Conservation (phyloP, 2,888 invertebrate genomes). For the Nomada goodeniana region DNA sequence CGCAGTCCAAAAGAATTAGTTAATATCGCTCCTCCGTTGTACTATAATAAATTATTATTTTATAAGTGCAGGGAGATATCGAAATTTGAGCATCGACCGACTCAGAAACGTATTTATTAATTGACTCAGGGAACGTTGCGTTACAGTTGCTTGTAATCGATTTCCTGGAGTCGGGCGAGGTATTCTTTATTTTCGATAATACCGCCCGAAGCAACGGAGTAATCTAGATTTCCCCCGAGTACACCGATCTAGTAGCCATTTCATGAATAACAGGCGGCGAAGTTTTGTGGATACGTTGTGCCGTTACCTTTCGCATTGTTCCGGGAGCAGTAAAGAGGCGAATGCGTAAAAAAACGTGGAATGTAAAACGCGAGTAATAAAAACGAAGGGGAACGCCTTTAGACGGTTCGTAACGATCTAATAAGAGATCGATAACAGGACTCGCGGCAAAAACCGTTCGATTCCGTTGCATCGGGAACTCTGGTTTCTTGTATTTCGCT, state of each 20-base stretch:
- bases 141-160: too few species aligned
- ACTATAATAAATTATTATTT: too few species aligned
- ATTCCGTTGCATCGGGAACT: slow-evolving; percentile 39
- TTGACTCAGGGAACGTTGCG: too few species aligned
- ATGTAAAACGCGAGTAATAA: slow-evolving; percentile 43
- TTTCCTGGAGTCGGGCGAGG: not conserved
- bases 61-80: too few species aligned
- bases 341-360: slow-evolving; percentile 38
- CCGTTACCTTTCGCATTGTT: slow-evolving; percentile 52
- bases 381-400: slow-evolving; percentile 38
- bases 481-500: slow-evolving; percentile 27
- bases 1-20: too few species aligned
- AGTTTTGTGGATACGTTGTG: slow-evolving; percentile 35
- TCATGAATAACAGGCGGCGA: slow-evolving; percentile 20
- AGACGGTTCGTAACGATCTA: slow-evolving; percentile 46
- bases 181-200: not conserved
- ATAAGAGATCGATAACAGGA: slow-evolving; percentile 56
- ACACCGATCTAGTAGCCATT: not conserved
- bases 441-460: slow-evolving; percentile 22
- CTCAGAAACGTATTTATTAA: too few species aligned
- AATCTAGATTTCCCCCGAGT: slow-evolving; percentile 17
- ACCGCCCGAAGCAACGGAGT: not conserved
- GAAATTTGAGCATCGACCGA: too few species aligned
- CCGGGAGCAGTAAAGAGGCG: slow-evolving; percentile 39
- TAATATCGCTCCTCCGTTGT: too few species aligned